Percentiles rank a stretch among this genome's conserved stretches.
These are phyloP conservation scores for Myotis daubentonii DNA, from an alignment of 2,797 vertebrate species.

Conservation along the genomic window DNA sequence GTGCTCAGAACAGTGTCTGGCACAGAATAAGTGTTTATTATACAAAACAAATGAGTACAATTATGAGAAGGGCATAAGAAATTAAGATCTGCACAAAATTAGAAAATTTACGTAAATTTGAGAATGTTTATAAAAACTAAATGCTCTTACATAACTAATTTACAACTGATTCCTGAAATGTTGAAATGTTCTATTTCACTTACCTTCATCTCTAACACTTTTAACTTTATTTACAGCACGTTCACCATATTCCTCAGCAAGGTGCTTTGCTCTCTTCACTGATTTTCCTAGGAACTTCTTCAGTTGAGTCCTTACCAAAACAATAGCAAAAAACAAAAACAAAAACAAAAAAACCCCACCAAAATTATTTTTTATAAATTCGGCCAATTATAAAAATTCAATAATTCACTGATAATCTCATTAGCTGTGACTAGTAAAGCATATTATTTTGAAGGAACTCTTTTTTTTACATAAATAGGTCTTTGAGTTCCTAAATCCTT, in stretches of 20 bases:
- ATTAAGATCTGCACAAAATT: constrained; percentile 17
- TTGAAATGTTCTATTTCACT: constrained; percentile 53
- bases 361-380: constrained; percentile 34
- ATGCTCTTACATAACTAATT: constrained; percentile 32
- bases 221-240: constrained; percentile 99
- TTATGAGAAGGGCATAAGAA: constrained; percentile 32
- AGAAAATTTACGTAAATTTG: constrained; percentile 34
- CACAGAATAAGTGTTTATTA: constrained; percentile 45
- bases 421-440: background rate
- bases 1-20: constrained; percentile 14
- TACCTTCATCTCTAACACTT: constrained; percentile 98
- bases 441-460: constrained; percentile 25
- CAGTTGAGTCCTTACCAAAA: constrained; percentile 92
- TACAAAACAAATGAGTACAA: constrained; percentile 38
- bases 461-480: background rate
- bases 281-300: constrained; percentile 99
- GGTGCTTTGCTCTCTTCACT: constrained; percentile 96
- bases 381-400: constrained; percentile 27
- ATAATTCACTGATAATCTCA: constrained; percentile 29
- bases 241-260: constrained; percentile 98
- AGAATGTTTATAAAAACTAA: constrained; percentile 38
- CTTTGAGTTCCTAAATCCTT: background rate
- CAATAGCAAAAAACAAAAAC: background rate
- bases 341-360: background rate
- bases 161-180: constrained; percentile 23